Conservation (phyloP, 1,140 invertebrate species). For the honey bee (Apis mellifera) region DNA sequence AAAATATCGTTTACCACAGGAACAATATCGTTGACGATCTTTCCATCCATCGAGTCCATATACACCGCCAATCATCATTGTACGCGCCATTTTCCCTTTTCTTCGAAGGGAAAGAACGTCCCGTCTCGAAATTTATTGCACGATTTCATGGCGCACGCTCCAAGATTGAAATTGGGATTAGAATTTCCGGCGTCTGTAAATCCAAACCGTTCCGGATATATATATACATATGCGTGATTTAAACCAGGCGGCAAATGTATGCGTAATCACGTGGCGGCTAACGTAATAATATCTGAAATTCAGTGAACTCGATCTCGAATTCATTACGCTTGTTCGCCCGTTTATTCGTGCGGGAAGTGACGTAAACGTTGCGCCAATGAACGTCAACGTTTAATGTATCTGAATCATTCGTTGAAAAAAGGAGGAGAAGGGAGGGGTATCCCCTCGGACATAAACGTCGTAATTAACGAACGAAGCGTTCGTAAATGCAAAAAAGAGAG, state of each 20-base stretch:
- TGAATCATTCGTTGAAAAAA: not conserved
- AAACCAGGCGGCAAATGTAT: slow-evolving; percentile 1
- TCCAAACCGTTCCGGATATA: not conserved
- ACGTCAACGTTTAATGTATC: not conserved
- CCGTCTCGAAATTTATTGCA: slow-evolving; percentile 11
- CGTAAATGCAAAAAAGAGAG: too few relatives aligned
- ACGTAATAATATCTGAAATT: slow-evolving; percentile 26
- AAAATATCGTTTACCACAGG: not conserved
- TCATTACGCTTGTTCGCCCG: not conserved
- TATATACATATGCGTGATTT: not conserved
- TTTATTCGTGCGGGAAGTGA: not conserved
- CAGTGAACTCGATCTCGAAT: slow-evolving; percentile 11
- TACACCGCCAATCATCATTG: too few relatives aligned
- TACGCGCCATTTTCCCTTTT: not conserved
- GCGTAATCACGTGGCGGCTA: slow-evolving; percentile 8
- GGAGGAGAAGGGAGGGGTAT: too few relatives aligned
- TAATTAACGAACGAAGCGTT: not conserved
- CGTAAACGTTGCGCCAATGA: not conserved
- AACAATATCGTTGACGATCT: not conserved
- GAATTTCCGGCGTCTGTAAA: slow-evolving; percentile 20
- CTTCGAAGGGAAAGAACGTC: not conserved
- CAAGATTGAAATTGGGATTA: slow-evolving; percentile 38
- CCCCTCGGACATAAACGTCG: not conserved
- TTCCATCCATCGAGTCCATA: not conserved
- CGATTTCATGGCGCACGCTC: not conserved